Percentiles rank a stretch among this genome's conserved stretches.
phyloP scores from a whole-genome alignment of 2,113 vertebrate species.

The Prietella phreatophila region DNA sequence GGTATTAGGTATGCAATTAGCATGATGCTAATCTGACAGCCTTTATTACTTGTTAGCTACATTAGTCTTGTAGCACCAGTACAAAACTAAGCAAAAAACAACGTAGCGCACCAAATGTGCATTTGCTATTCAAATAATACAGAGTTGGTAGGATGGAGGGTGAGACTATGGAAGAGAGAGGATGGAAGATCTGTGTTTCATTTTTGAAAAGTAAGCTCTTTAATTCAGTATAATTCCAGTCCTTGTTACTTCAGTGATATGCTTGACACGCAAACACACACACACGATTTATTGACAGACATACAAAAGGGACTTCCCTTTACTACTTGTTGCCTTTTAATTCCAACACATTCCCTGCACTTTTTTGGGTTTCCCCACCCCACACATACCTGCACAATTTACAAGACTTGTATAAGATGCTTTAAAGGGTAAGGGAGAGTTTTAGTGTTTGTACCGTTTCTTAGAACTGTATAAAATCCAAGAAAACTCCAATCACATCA shows the following conservation, averaged over 20 bases:
- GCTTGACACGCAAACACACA: conserved; percentile 23
- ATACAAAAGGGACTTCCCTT: conserved; percentile 48
- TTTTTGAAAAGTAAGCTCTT: background rate
- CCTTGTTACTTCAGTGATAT: background rate
- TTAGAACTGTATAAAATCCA: background rate
- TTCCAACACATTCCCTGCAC: conserved; percentile 28
- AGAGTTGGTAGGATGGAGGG: background rate
- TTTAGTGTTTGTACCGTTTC: background rate
- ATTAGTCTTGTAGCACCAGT: background rate
- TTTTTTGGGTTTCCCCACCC: conserved; percentile 33
- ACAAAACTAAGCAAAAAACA: background rate
- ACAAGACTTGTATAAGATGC: background rate
- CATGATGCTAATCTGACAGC: background rate
- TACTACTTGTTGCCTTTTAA: conserved; percentile 41
- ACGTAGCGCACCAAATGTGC: too few species aligned
- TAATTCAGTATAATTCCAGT: conserved; percentile 23
- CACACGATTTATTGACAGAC: conserved; percentile 18
- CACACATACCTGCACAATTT: conserved; percentile 23
- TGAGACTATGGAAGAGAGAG: background rate
- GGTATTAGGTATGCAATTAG: background rate
- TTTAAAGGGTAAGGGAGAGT: background rate
- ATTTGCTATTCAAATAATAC: too few species aligned
- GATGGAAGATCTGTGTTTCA: background rate
- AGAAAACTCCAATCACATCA: background rate
- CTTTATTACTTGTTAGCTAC: background rate